A percentile compares a stretch with the other conserved stretches of the same genome.
These are phyloP conservation scores for Cartodere bifasciata DNA, from an alignment of 2,888 invertebrate genomes.

Conservation along the genomic window DNA sequence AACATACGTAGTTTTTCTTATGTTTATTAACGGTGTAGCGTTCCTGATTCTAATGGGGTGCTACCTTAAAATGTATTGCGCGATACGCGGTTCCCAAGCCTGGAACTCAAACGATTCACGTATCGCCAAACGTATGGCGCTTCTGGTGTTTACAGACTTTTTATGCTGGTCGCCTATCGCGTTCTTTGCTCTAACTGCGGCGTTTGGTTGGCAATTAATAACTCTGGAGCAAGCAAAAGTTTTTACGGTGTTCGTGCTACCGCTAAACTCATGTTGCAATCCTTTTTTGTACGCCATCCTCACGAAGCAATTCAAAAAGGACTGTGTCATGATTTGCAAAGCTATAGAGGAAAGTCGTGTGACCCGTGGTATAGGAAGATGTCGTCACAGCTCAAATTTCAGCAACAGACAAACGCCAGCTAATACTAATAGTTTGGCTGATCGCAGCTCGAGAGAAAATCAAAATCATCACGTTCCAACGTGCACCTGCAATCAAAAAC, in stretches of 20 bases:
- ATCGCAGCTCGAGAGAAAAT: constrained; percentile 64
- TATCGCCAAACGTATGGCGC: constrained; percentile 92
- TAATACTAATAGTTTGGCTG: constrained; percentile 72
- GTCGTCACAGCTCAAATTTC: constrained; percentile 76
- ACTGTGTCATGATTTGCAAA: constrained; percentile 90
- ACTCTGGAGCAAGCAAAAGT: constrained; percentile 92
- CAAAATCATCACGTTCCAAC: constrained; percentile 43
- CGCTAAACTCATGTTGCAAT: constrained; percentile 94
- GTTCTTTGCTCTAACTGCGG: constrained; percentile 87
- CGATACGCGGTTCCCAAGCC: constrained; percentile 90
- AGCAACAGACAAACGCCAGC: constrained; percentile 79
- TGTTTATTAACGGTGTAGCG: constrained; percentile 85
- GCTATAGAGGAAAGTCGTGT: constrained; percentile 91
- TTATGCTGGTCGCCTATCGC: constrained; percentile 98
- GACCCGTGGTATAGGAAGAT: constrained; percentile 74
- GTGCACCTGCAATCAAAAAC: constrained; percentile 46
- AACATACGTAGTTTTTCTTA: constrained; percentile 80
- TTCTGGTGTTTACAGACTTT: constrained; percentile 94
- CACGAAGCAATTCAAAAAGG: constrained; percentile 95
- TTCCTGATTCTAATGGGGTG: constrained; percentile 92
- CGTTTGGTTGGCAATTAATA: constrained; percentile 81
- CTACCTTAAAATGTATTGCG: constrained; percentile 95
- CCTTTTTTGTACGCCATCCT: constrained; percentile 96
- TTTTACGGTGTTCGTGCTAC: constrained; percentile 90
- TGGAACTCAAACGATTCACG: constrained; percentile 97